Evolutionary conservation across 2,888 invertebrate genomes (phyloP), one percentile per base, ranked within the genome.

Genomic region (Lucinisca nassula): DNA sequence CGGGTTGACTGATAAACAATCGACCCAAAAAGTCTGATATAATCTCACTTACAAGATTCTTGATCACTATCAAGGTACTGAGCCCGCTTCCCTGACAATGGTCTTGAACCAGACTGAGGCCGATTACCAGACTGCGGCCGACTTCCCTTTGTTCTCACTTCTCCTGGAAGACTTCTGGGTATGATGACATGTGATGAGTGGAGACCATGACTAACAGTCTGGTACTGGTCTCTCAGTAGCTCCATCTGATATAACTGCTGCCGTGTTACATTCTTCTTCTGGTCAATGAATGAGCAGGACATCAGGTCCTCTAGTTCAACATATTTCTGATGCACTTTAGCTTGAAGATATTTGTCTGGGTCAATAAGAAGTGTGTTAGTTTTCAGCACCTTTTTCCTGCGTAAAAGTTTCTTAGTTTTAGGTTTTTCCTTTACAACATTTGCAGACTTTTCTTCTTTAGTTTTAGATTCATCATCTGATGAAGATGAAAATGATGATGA

Each of bases 321-420:
- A 76, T 93, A 93, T 81, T 94, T 94, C 83, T 93, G 93, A 84
- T 93, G 91, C 37, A 94, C 87, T 38, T 91, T 90, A 30, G 93
- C 92, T 51, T 92, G 92, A n/a, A 92, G 80, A 49, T 91, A 91
- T 32, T 88, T 79, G 51, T 93, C 90, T 2, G 93, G 92, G 55
- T 87, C 87, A 21, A 93, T 85, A 17, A 92, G 92, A 67, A 93
- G 80, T 27, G 93, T 88, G 80, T 89, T 90, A 73, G 83, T 88
- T 73, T 89, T 91, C 30, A 85, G 84, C 30, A 90, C 82, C 79
- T 92, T 91, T 30, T 89, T 86, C 49, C 93, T 70, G 10, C 88
- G 89, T 24, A 88, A 49, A 30, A 91, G 80, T 37, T 89, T 90
- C 51, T 87, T 90, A 17, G 27, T 35, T 67, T 83, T 86, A 3